phyloP scores from a whole-genome alignment of 2,113 vertebrate genomes.

The Lonchura striata region DNA sequence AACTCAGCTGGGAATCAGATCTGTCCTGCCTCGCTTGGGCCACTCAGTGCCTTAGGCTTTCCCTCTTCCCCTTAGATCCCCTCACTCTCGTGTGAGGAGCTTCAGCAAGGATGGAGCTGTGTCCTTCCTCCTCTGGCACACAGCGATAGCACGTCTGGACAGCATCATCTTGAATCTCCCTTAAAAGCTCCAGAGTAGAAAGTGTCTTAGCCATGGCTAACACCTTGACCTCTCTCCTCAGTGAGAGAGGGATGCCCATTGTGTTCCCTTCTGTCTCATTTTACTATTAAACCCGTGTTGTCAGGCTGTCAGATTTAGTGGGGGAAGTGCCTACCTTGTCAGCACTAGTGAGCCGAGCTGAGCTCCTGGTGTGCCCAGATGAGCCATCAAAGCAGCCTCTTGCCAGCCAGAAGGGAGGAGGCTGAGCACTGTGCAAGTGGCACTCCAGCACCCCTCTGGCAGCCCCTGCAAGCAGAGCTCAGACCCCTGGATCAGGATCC shows the following conservation, averaged over 20 bases:
- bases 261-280: not conserved
- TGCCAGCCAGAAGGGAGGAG: not conserved
- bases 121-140: not conserved
- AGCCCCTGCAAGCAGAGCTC: not conserved
- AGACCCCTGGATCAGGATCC: not conserved
- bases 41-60: not conserved
- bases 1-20: not conserved
- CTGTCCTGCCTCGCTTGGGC: not conserved
- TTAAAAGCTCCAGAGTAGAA: not conserved
- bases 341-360: not conserved
- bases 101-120: not conserved
- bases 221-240: not conserved
- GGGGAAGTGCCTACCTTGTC: not conserved
- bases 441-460: not conserved
- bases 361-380: not conserved
- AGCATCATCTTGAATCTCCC: not conserved
- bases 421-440: not conserved
- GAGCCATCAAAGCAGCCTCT: not conserved
- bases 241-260: too few relatives aligned
- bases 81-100: not conserved
- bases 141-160: not conserved
- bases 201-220: not conserved
- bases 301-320: not conserved
- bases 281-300: not conserved
- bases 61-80: not conserved